Base-by-base conservation (phyloP, 2,888 invertebrate genomes). In the Brenthis daphne region DNA sequence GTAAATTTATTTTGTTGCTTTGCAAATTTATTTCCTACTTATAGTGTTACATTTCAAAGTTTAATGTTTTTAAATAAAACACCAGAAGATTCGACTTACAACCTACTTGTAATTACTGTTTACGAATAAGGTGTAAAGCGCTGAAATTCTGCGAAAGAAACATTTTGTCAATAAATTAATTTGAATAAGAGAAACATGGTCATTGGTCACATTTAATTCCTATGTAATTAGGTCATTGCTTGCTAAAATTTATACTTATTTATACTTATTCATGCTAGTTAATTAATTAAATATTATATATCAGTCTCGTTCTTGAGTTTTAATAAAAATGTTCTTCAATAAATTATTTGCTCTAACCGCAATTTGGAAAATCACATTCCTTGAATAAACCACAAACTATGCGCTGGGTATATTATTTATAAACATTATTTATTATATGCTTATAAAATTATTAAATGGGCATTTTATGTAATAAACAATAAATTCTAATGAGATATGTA, bases 321-420 rank as follows among this genome's bases (percentile, higher is more conserved):
- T 61, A 50, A 51, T 58, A 65, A 70, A 70, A 56, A 47, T 68
- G 67, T 67, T 61, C 66, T 70, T 72, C 56, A 73, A 58, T 71
- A 51, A 48, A 48, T 13, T 69, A 61, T 66, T 56, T 64, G 29
- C 57, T 57, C 68, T 65, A 68, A 76, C 76, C 74, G 65, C 76
- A 73, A 66, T 66, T 66, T 57, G 64, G 67, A 72, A 72, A 71
- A 69, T 69, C 65, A 64, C 47, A 68, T 65, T 65, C 71, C 70
- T 65, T 64, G 71, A 65, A 66, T 61, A 72, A 73, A 75, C 76
- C 76, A 67, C 76, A 76, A 51, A 51, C 53, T 69, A 51, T 69
- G 60, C 51, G 47, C 61, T 63, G 50, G 24, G 13, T 29, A 5
- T 50, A 43, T 51, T 14, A 48, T 55, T 66, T 70, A 67, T 69